Evolutionary conservation across 2,888 invertebrate species (phyloP), one percentile per base, ranked within the genome.

Genomic region (Trissoscelio sp.): DNA sequence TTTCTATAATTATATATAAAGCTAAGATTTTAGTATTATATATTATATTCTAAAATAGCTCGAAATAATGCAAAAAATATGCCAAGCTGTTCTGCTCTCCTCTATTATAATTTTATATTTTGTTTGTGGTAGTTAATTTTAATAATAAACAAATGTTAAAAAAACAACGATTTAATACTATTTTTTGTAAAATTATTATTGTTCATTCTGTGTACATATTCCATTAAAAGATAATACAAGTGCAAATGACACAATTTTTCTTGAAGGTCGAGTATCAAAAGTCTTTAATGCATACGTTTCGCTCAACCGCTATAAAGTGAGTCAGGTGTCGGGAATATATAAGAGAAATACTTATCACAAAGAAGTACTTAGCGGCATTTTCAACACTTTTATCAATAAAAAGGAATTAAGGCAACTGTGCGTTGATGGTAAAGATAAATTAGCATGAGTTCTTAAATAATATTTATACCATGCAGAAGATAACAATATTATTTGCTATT

Each of bases 291-390:
- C 39, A 11, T 14, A 14, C 39, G 14, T 39, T 3, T 11, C 39
- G 11, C n/a, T 1, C 2, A 39, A n/a, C 39, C 9, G 14, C 39
- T n/a, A 14, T 39, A 11, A 12, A 39, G 6, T 11, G 39, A 39
- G 12, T 39, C 39, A 39, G 39, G 39, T 39, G 39, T 39, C 14
- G 14, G 2, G 39, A 3, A 14, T 3, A 14, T 5, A 11, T 5
- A 9, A 3, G 14, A 39, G 11, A 39, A 39, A 12, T 39, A 11
- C 11, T 39, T 39, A 39, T 39, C 39, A 39, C 39, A 12, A 39
- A 1, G 51, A 55, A 55, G 31, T 55, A 34, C 55, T 31, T 55
- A 31, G 18, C 3, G 7, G 16, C 34, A 16, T 12, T 55, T 55
- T 55, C 55, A 55, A 55, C 55, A 55, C 34, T 12, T 55, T 12